Evolutionary conservation across 2,888 invertebrate genomes (phyloP).

Genomic region (Ophion obscuratus): DNA sequence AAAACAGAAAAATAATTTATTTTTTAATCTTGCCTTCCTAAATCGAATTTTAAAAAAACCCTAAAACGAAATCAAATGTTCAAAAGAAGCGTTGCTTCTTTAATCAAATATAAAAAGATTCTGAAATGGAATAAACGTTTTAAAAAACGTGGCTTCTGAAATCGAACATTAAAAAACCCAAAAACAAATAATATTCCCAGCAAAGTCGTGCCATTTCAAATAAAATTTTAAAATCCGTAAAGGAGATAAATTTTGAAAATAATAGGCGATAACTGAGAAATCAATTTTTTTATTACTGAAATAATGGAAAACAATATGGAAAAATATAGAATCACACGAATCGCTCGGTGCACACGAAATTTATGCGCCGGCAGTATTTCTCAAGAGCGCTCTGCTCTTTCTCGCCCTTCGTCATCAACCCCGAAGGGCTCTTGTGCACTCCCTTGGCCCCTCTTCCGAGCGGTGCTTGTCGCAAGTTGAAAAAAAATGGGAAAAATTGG

Average conservation of each 20-base stretch:
- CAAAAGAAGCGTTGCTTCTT: too few species aligned
- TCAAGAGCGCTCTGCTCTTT: slow-evolving; percentile 44
- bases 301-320: too few species aligned
- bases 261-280: not conserved
- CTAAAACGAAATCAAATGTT: too few species aligned
- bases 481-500: slow-evolving; percentile 26
- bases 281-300: not conserved
- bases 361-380: slow-evolving; percentile 49
- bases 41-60: too few species aligned
- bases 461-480: not conserved
- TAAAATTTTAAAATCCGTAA: not conserved
- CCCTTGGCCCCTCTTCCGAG: not conserved
- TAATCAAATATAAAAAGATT: too few species aligned
- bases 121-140: too few species aligned
- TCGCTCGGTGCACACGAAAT: not conserved
- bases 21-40: too few species aligned
- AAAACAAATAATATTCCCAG: too few species aligned
- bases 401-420: slow-evolving; percentile 20
- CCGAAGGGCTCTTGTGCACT: not conserved
- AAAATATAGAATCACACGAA: not conserved
- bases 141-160: too few species aligned
- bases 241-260: not conserved
- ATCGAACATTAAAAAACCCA: too few species aligned
- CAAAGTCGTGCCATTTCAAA: too few species aligned
- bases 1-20: too few species aligned